Evolutionary conservation across 2,113 vertebrate species (phyloP).

Genomic region (Ammodytes dubius): DNA sequence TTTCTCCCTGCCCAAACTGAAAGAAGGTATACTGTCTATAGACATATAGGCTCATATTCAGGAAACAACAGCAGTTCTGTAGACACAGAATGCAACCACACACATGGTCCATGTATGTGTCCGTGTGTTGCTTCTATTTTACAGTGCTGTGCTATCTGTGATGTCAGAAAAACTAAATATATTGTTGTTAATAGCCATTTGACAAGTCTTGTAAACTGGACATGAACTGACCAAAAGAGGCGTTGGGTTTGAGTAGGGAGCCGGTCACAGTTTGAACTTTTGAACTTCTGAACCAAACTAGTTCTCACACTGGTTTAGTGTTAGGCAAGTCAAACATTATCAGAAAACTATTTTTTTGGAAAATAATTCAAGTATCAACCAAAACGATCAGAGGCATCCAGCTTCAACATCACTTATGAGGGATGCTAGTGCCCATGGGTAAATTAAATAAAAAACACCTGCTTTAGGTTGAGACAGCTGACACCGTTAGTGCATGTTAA

Average conservation of each 20-base stretch:
- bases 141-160: background rate
- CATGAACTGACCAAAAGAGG: background rate
- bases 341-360: background rate
- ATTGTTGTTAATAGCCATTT: background rate
- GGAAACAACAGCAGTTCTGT: background rate
- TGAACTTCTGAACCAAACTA: background rate
- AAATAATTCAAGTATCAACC: background rate
- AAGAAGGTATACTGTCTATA: background rate
- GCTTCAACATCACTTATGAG: background rate
- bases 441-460: slow-evolving; percentile 7
- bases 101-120: background rate
- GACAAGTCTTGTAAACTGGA: background rate
- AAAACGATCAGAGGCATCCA: background rate
- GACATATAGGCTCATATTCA: background rate
- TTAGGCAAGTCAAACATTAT: background rate
- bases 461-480: slow-evolving; percentile 7
- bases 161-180: background rate
- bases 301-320: background rate
- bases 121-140: background rate
- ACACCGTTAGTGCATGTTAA: slow-evolving; percentile 25
- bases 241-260: background rate
- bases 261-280: background rate
- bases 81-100: too few relatives aligned
- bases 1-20: background rate
- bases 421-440: background rate